Conservation (phyloP, 2,888 invertebrate genomes). For the Callyntrura guangdongensis region DNA sequence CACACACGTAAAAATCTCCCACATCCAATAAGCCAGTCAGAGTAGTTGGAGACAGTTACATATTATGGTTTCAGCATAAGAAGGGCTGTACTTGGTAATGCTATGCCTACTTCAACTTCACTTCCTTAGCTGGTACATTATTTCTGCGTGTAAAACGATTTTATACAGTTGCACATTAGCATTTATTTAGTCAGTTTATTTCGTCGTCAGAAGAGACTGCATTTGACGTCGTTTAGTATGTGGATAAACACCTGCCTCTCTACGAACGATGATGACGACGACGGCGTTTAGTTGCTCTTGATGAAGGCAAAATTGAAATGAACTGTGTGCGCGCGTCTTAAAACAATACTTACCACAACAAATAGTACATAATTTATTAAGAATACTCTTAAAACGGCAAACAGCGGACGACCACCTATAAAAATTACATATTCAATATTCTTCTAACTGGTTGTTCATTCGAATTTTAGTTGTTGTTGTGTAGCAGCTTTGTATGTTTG, state of each 20-base stretch:
- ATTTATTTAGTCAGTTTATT: neutral
- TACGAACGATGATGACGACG: too few relatives aligned
- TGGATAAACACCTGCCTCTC: too few relatives aligned
- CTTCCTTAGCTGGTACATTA: too few relatives aligned
- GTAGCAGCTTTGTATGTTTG: neutral
- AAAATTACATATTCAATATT: slow-evolving; percentile 29
- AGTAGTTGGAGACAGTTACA: slow-evolving; percentile 12
- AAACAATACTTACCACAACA: neutral
- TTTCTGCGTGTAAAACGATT: neutral
- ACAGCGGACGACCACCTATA: slow-evolving; percentile 8
- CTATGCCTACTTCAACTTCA: neutral
- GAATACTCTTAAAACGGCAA: neutral
- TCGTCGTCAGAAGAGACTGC: neutral
- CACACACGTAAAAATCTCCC: slow-evolving; percentile 52
- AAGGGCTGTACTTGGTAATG: slow-evolving; percentile 4
- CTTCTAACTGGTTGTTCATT: neutral
- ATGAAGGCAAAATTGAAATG: slow-evolving; percentile 1
- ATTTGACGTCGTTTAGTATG: neutral
- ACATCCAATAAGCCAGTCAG: neutral
- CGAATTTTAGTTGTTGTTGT: neutral
- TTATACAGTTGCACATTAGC: neutral
- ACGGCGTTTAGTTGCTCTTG: neutral
- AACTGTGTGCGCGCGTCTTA: neutral
- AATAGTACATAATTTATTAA: neutral
- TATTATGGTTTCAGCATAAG: neutral